phyloP scores from a whole-genome alignment of 2,113 vertebrate genomes.

The Leucosticte australis region DNA sequence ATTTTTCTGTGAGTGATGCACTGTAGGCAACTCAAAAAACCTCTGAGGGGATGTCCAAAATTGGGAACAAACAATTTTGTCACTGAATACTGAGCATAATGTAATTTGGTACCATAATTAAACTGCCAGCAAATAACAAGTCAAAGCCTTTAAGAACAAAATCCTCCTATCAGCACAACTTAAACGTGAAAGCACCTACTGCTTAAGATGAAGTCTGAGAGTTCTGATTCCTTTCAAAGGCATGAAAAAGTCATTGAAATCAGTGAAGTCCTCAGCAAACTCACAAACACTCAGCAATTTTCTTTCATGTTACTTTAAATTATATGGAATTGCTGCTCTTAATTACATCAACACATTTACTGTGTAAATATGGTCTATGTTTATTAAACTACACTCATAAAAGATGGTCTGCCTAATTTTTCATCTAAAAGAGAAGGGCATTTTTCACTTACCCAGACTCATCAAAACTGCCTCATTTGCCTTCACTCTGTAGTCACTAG shows the following conservation, averaged over 20 bases:
- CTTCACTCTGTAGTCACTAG: not conserved
- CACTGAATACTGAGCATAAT: not conserved
- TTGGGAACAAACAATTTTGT: not conserved
- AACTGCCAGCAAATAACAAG: not conserved
- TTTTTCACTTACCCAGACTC: not conserved
- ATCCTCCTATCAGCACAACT: not conserved
- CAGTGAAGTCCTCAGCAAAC: not conserved
- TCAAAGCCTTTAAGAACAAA: not conserved
- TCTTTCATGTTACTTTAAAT: not conserved
- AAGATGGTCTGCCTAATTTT: not conserved
- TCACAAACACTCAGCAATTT: not conserved
- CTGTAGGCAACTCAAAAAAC: not conserved
- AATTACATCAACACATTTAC: not conserved
- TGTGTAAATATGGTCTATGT: not conserved
- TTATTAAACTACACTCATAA: not conserved
- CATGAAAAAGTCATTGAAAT: not conserved
- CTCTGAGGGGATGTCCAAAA: not conserved
- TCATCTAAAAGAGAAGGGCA: not conserved
- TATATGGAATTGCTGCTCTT: not conserved
- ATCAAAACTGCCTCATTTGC: not conserved
- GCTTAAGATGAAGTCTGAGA: not conserved
- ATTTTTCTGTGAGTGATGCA: not conserved
- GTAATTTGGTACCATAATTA: not conserved
- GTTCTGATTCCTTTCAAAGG: not conserved
- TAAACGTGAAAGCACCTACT: not conserved